phyloP scores from a whole-genome alignment of 2,113 vertebrate species.

The Stegastes partitus region DNA sequence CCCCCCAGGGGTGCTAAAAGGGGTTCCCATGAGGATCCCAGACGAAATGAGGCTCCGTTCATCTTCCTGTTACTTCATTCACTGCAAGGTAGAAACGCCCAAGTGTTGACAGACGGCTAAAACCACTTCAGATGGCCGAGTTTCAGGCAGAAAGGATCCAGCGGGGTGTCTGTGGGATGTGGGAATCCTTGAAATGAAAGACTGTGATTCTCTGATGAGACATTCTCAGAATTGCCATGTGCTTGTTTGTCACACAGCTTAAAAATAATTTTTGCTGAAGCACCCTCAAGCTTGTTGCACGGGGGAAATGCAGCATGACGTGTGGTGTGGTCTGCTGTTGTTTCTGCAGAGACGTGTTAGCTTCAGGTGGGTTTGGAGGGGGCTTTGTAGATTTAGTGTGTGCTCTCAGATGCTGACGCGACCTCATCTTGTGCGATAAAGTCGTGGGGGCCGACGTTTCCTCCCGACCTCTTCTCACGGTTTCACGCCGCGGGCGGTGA shows the following conservation, averaged over 20 bases:
- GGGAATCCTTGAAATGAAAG: conserved; percentile 26
- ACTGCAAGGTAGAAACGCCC: background rate
- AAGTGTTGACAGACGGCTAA: conserved; percentile 48
- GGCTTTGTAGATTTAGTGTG: conserved; percentile 28
- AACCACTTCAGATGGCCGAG: conserved; percentile 13
- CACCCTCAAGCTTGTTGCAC: background rate
- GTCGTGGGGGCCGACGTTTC: conserved; percentile 16
- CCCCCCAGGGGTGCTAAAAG: conserved; percentile 22
- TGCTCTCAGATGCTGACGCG: conserved; percentile 24
- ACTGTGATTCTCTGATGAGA: background rate
- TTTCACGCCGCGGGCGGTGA: conserved; percentile 28
- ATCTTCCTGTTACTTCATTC: conserved; percentile 46
- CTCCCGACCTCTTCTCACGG: conserved; percentile 43
- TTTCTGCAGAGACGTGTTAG: background rate
- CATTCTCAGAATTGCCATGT: background rate
- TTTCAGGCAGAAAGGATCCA: conserved; percentile 2
- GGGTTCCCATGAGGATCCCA: conserved; percentile 8
- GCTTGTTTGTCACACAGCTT: conserved; percentile 5
- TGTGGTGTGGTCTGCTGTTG: background rate
- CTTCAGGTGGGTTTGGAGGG: background rate
- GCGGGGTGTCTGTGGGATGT: conserved; percentile 11
- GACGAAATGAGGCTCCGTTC: conserved; percentile 35
- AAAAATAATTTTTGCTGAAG: background rate
- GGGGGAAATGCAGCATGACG: background rate
- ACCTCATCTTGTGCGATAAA: conserved; percentile 40